A percentile compares a stretch with the other conserved stretches of the same genome.
Conservation (phyloP, 1,140 invertebrate species). For the Bradynema listronoti region DNA sequence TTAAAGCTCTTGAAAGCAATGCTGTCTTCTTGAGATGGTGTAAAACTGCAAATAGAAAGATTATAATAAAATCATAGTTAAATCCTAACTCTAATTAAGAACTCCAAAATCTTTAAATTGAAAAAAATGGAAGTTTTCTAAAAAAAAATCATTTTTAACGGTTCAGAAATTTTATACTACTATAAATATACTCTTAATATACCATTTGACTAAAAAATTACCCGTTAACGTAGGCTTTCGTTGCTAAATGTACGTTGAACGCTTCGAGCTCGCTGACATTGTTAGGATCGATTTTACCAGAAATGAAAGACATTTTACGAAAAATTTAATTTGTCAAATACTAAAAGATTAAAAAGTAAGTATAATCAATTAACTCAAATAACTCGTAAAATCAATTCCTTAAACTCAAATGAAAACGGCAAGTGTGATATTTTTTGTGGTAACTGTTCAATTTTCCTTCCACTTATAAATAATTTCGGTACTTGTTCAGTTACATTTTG, state of each 20-base stretch:
- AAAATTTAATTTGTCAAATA: no score
- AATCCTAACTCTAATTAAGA: background rate
- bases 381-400: no score
- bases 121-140: background rate
- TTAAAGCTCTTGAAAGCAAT: slow-evolving; percentile 13
- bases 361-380: slow-evolving; percentile 8
- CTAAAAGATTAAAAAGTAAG: slow-evolving; percentile 15
- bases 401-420: no score
- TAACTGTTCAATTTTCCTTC: no score
- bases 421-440: no score
- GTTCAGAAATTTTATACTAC: background rate
- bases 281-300: background rate
- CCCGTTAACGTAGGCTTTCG: slow-evolving; percentile 5
- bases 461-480: no score
- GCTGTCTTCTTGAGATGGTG: slow-evolving; percentile 22
- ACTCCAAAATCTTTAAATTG: background rate
- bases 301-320: no score
- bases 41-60: slow-evolving; percentile 6
- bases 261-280: slow-evolving; percentile 4
- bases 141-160: background rate
- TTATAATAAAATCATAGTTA: background rate
- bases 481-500: no score
- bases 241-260: slow-evolving; percentile 3
- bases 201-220: background rate
- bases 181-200: background rate